Base-by-base conservation (phyloP, 2,888 invertebrate species). In the Plagodis dolabraria region DNA sequence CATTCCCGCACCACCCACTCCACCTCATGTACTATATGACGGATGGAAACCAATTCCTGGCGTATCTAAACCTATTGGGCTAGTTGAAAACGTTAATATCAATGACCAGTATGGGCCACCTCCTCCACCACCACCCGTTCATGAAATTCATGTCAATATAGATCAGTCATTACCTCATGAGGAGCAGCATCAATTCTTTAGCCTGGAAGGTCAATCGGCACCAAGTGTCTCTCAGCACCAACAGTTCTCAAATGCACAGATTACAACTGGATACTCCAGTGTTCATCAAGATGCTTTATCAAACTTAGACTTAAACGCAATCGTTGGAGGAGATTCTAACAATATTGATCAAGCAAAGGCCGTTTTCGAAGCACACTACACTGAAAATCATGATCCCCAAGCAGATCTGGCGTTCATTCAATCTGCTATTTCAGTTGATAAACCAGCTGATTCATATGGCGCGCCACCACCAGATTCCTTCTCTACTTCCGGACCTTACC, bases 1-100 rank as follows among this genome's bases (percentile, higher is more conserved):
- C 34, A 94, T 94, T 0, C 95, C 95, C 44, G 96, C 96, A 0
- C 96, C 96, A 0, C 96, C 96, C 0, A 96, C 96, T 0, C 96
- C 96, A 6, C 95, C 96, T 6, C 94, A 95, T 77, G 94, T 96
- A 38, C 92, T 96, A 53, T 97, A 97, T 75, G 97, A 97, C 70
- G 97, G 97, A 34, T 97, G 97, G 97, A 96, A 95, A 77, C 97
- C 97, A 22, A 97, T 97, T 61, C 95, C 96, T 7, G 96, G 96
- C 0, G 71, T 90, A 0, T 89, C 92, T 0, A 75, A 82, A 38
- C 94, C 96, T 0, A 86, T 70, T 5, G 81, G 82, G 7, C 79
- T 80, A 5, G 69, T 75, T 53, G 72, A 69, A 69, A 85, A 74
- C 33, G 55, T 60, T 1, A 55, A 60, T 22, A 64, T 80, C 10